phyloP scores from a whole-genome alignment of 1,140 invertebrate species.

The Lasaia peninsularis region DNA sequence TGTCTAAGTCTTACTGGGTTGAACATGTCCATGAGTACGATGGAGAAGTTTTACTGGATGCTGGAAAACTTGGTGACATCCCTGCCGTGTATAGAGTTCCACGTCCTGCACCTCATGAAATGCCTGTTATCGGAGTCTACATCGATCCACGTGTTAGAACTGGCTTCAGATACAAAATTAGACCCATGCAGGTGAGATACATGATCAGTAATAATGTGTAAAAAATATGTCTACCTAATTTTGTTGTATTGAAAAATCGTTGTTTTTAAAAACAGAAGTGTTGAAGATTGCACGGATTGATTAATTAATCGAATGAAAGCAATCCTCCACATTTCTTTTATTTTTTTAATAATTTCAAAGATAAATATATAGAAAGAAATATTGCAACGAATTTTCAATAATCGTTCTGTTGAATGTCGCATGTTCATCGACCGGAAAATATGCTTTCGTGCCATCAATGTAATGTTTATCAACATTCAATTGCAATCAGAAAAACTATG shows the following conservation, averaged over 20 bases:
- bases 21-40: conserved; percentile 33
- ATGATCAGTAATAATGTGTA: conserved; percentile 34
- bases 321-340: conserved; percentile 64
- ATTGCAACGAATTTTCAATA: conserved; percentile 45
- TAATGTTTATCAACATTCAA: conserved; percentile 27
- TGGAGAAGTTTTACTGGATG: conserved; percentile 75
- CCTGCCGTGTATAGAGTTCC: conserved; percentile 81
- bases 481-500: conserved; percentile 58
- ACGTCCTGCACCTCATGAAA: conserved; percentile 80
- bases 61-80: conserved; percentile 79
- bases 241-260: conserved; percentile 35
- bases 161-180: conserved; percentile 87
- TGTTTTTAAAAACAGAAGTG: conserved; percentile 47
- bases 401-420: conserved; percentile 43
- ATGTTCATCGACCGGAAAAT: conserved; percentile 39
- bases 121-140: conserved; percentile 85
- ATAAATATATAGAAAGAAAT: not conserved
- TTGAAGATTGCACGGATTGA: conserved; percentile 56
- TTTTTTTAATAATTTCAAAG: conserved; percentile 12
- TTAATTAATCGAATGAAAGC: conserved; percentile 32
- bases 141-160: conserved; percentile 84
- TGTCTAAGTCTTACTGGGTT: conserved; percentile 45
- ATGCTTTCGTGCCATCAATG: conserved; percentile 50
- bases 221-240: conserved; percentile 23
- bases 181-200: conserved; percentile 78